Percentiles rank a stretch among this genome's conserved stretches.
Conservation (phyloP, 2,888 invertebrate genomes). For the Trypoxylon attenuatum region DNA sequence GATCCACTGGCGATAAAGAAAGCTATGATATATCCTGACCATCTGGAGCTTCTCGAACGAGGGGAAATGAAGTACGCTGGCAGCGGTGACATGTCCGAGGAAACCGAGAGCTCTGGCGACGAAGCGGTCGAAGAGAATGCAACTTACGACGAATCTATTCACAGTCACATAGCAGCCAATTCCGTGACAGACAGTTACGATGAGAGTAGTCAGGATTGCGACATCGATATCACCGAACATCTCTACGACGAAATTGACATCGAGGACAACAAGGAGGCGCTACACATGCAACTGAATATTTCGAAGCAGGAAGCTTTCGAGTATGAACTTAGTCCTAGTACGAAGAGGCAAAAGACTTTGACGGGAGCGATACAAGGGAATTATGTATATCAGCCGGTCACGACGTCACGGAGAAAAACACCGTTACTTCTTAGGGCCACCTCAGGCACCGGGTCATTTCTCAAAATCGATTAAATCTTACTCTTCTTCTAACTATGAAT, state of each 20-base stretch:
- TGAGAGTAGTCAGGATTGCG: constrained; percentile 71
- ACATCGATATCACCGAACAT: constrained; percentile 79
- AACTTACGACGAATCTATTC: constrained; percentile 70
- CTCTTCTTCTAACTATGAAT: constrained; percentile 4
- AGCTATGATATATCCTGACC: constrained; percentile 95
- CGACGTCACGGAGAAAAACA: constrained; percentile 69
- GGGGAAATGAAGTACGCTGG: constrained; percentile 90
- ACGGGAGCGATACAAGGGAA: constrained; percentile 67
- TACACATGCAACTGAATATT: constrained; percentile 77
- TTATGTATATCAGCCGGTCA: constrained; percentile 69
- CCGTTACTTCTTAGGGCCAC: constrained; percentile 65
- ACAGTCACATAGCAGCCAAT: constrained; percentile 73
- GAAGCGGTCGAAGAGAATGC: constrained; percentile 74
- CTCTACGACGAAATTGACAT: constrained; percentile 85
- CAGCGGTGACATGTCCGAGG: constrained; percentile 81
- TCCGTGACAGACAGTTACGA: constrained; percentile 71
- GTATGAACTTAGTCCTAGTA: constrained; percentile 63
- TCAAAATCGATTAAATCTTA: constrained; percentile 66
- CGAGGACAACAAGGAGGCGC: constrained; percentile 80
- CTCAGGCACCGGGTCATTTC: constrained; percentile 60
- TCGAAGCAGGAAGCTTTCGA: constrained; percentile 62
- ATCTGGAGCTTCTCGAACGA: constrained; percentile 87
- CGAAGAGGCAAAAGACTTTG: constrained; percentile 69
- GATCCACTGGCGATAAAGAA: constrained; percentile 94
- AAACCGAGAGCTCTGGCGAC: constrained; percentile 80